phyloP scores from a whole-genome alignment of 2,888 invertebrate species.

The Noctua comes region DNA sequence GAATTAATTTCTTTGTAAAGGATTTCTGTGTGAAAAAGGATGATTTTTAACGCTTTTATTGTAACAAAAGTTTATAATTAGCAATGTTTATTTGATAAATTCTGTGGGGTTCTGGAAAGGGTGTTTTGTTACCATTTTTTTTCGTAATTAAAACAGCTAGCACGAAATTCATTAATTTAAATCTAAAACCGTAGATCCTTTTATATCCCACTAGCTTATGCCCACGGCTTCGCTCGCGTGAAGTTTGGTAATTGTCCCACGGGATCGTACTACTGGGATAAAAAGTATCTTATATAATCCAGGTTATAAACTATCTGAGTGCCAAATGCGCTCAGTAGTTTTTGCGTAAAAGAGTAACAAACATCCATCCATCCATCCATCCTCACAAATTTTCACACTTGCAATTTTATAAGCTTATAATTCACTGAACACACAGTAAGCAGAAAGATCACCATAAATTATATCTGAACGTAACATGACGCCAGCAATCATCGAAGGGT shows the following conservation, averaged over 20 bases:
- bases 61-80: conserved; percentile 66
- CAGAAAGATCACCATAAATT: neutral
- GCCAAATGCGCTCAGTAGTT: too few relatives aligned
- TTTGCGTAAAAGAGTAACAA: too few relatives aligned
- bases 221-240: too few relatives aligned
- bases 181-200: neutral
- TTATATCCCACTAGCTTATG: neutral
- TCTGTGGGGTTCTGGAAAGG: conserved; percentile 43
- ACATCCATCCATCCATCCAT: too few relatives aligned
- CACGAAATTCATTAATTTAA: conserved; percentile 8
- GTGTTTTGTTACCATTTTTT: conserved; percentile 3
- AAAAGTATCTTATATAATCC: too few relatives aligned
- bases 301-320: too few relatives aligned
- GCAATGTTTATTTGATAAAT: conserved; percentile 65
- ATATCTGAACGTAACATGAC: neutral
- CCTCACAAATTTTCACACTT: too few relatives aligned
- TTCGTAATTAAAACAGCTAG: neutral
- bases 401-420: too few relatives aligned
- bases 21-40: conserved; percentile 69
- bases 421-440: neutral
- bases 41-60: conserved; percentile 69
- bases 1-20: conserved; percentile 74
- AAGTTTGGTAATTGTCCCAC: too few relatives aligned
- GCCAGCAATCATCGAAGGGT: neutral
- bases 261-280: too few relatives aligned